These are phyloP conservation scores for Phengaris alcon DNA, from an alignment of 2,888 invertebrate species.

Conservation along the genomic window DNA sequence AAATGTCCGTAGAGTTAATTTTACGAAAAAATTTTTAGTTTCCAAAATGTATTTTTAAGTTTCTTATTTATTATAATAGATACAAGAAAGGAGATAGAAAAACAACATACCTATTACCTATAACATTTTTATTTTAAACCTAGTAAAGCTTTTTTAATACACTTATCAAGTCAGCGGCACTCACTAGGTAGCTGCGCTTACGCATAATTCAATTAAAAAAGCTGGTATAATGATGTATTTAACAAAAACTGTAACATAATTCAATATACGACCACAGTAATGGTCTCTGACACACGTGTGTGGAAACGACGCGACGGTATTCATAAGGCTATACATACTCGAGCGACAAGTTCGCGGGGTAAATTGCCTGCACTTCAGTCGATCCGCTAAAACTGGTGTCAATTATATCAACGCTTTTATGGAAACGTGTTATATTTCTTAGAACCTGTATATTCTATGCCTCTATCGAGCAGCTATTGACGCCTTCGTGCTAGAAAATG, in stretches of 20 bases:
- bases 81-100: no score
- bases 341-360: conserved; percentile 74
- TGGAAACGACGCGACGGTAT: conserved; percentile 44
- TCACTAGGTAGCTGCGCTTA: neutral
- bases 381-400: conserved; percentile 71
- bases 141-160: no score
- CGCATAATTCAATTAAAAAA: neutral
- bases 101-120: no score
- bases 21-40: no score
- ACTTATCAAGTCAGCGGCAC: no score
- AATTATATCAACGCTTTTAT: conserved; percentile 72
- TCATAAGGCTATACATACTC: conserved; percentile 52
- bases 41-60: no score
- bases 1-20: no score
- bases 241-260: conserved; percentile 17
- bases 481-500: neutral
- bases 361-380: conserved; percentile 66
- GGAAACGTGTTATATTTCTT: conserved; percentile 47
- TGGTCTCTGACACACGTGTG: conserved; percentile 32
- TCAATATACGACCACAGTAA: conserved; percentile 31
- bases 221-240: neutral
- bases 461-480: neutral
- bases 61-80: no score
- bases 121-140: no score
- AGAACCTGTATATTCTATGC: conserved; percentile 3